Percentiles rank a stretch among this genome's conserved stretches.
Evolutionary conservation across 1,140 invertebrate genomes (phyloP).

Genomic region (Venustaconcha ellipsiformis): DNA sequence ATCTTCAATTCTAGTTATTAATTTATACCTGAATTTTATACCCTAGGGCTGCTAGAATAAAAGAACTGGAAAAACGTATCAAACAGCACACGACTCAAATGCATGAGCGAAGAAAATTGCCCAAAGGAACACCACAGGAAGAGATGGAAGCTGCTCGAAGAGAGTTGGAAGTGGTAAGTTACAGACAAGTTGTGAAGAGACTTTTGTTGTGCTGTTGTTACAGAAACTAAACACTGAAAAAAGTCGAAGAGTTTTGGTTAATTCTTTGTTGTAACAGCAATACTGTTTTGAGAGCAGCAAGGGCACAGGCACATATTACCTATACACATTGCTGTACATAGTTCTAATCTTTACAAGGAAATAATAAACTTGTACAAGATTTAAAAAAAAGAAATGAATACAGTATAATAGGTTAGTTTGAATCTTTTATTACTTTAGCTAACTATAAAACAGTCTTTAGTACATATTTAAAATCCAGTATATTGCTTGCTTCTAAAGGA

Average conservation of each 20-base stretch:
- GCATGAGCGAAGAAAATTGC: conserved; percentile 59
- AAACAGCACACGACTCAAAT: conserved; percentile 61
- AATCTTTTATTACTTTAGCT: no score
- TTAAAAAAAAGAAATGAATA: no score
- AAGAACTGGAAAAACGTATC: conserved; percentile 59
- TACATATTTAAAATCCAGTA: no score
- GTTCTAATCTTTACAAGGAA: background rate
- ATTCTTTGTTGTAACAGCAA: background rate
- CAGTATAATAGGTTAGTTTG: no score
- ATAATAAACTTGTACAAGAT: no score
- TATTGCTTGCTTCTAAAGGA: no score
- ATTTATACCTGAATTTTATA: no score
- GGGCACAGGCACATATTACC: background rate
- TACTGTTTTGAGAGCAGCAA: background rate
- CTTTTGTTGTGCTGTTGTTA: background rate
- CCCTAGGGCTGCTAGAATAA: conserved; percentile 52
- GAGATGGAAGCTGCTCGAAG: conserved; percentile 63
- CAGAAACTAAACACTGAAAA: background rate
- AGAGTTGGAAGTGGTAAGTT: conserved; percentile 64
- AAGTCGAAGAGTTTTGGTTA: background rate
- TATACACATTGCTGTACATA: background rate
- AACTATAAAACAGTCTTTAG: no score
- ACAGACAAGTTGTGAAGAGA: background rate
- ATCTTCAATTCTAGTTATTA: no score
- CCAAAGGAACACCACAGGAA: conserved; percentile 63